Evolutionary conservation across 37 sponge, comb jelly and placozoan genomes (phyloP), one percentile per base, ranked within the genome.

Genomic region (Halisarca cf. caerulea): DNA sequence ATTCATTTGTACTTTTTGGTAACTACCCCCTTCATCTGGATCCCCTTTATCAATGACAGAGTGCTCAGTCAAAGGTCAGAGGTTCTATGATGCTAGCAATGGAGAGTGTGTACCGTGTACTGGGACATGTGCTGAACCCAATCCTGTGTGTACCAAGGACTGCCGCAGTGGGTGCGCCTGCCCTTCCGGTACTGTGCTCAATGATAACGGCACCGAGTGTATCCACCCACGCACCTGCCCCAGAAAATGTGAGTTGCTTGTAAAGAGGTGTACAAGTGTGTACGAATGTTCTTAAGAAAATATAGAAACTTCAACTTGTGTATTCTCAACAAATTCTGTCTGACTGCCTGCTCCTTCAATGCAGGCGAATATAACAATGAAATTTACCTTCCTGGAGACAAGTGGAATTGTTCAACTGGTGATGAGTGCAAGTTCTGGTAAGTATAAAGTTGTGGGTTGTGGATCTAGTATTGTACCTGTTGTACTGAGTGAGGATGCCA

Each of bases 91-190:
- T 41, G 42, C 15, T 21, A 23, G 20, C 4, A 28, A 28, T 4
- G 6, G 24, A 2, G 44, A 5, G 25, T 68, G 69, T 68, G 77
- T 43, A 40, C 77, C 83, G 2, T 88, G 88, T 59, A 58, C 79
- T 7, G 60, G 58, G 7, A 89, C 80, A 25, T 85, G 85, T 41
- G 34, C 58, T 6, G 41, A 57, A 14, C 85, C 89, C 37, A 79
- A 81, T 17, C 83, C 69, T 1, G 38, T 58, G 30, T 90, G 90
- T 58, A 71, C 37, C 24, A 30, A 0, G 11, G 39, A 42, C 39
- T 83, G 88, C 58, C 60, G 83, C 4, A 44, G 37, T 45, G 82
- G 88, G 15, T 87, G 88, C 47, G 33, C 35, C 32, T 87, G 88
- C 70, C 88, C 88, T 2, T 33, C 44, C 2, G 88, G 82, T 17